Evolutionary conservation across 1,140 invertebrate genomes (phyloP), one percentile per base, ranked within the genome.

Genomic region (Mylabris phalerata): DNA sequence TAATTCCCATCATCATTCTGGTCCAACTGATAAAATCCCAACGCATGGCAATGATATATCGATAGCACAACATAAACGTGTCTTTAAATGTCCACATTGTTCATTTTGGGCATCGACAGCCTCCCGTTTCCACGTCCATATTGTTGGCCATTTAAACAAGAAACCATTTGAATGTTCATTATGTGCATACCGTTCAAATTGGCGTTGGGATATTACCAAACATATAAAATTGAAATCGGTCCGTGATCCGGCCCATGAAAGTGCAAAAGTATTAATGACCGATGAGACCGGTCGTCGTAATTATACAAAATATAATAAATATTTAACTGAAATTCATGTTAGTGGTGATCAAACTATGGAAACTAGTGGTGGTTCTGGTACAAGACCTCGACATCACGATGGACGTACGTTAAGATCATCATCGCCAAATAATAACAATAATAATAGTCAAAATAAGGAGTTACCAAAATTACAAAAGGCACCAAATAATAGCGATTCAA

Each of bases 191-290:
- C 85, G 92, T 60, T 95, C 92, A 24, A 95, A 95, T 75, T 95
- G 92, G 92, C 82, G 91, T 60, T 95, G 92, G 92, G 92, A 95
- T 76, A 93, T 98, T 57, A 94, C 91, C 43, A 96, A 96, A 77
- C 94, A 97, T 73, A 95, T 96, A 55, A 87, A 90, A 71, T 77
- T 94, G 65, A 94, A 93, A 79, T 86, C 87, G 10, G 86, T 86
- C 10, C 79, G 89, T 55, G 92, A 95, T 78, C 81, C 83, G 52
- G 83, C 84, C 41, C 90, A 95, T 73, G 81, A 82, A 64, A 81
- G 79, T 51, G 85, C 88, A 42, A 87, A 87, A 74, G 88, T 94
- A 48, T 77, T 95, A 58, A 89, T 93, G 82, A 93, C 92, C 48
- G 90, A 94, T 72, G 91, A 93, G 76, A 92, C 91, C 42, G 93